phyloP scores from a whole-genome alignment of 2,797 vertebrate genomes.

The Moxostoma hubbsi region DNA sequence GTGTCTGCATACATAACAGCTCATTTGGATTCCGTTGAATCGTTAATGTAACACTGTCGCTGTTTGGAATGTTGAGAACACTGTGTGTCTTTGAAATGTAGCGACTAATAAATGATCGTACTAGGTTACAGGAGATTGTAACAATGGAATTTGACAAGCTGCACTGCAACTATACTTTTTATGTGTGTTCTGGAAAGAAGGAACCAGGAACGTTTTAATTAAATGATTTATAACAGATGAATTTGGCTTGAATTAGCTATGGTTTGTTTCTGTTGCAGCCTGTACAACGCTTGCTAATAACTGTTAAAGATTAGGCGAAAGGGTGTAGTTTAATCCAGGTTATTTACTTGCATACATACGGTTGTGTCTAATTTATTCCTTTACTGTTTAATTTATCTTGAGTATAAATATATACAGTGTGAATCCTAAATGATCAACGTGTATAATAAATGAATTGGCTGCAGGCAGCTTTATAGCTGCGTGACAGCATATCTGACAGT shows the following conservation, averaged over 20 bases:
- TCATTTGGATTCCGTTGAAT: constrained; percentile 20
- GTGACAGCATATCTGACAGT: too few species aligned
- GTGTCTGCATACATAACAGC: constrained; percentile 51
- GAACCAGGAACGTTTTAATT: not conserved
- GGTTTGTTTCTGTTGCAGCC: not conserved
- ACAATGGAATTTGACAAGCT: constrained; percentile 38
- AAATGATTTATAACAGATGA: not conserved
- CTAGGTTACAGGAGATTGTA: constrained; percentile 28
- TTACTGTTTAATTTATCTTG: too few species aligned
- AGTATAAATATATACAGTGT: not conserved
- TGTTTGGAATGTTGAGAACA: not conserved
- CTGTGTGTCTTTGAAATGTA: not conserved
- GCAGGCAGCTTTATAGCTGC: too few species aligned
- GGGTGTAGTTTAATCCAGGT: not conserved
- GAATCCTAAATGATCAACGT: not conserved
- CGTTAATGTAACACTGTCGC: not conserved
- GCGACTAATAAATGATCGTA: constrained; percentile 12
- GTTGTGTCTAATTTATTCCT: too few species aligned
- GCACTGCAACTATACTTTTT: not conserved
- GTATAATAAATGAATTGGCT: too few species aligned
- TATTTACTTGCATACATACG: not conserved
- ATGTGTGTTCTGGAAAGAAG: not conserved
- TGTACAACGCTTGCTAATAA: not conserved
- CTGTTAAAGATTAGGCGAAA: not conserved
- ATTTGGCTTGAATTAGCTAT: not conserved